A percentile compares a stretch with the other conserved stretches of the same genome.
These are phyloP conservation scores for Campaea margaritaria DNA, from an alignment of 2,888 invertebrate species.

Conservation along the genomic window DNA sequence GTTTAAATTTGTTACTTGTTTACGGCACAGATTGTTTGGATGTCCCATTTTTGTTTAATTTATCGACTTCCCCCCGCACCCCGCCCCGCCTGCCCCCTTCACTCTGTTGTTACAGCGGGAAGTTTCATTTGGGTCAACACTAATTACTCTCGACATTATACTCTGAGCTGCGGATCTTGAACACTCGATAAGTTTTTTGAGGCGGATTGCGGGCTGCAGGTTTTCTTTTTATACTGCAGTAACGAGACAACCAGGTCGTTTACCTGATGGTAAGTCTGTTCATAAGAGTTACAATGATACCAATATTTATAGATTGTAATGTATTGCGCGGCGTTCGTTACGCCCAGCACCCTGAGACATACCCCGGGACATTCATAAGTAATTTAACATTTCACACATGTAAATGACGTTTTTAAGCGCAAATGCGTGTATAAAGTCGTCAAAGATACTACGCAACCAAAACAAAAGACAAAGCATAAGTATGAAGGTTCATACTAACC, in stretches of 20 bases:
- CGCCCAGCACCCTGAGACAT: no score
- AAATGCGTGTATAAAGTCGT: no score
- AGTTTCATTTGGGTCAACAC: constrained; percentile 49
- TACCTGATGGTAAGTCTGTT: no score
- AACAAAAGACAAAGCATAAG: no score
- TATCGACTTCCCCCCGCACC: constrained; percentile 42
- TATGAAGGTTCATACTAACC: no score
- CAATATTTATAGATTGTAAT: no score
- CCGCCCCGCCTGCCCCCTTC: constrained; percentile 22
- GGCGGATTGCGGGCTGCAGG: constrained; percentile 9
- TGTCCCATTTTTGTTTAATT: constrained; percentile 64
- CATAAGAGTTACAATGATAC: no score
- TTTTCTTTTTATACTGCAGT: background rate
- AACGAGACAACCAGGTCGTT: background rate
- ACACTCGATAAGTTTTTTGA: constrained; percentile 28
- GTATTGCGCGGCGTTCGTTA: no score
- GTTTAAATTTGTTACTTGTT: constrained; percentile 56
- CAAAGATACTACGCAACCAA: no score
- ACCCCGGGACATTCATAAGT: no score
- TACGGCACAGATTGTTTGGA: constrained; percentile 57
- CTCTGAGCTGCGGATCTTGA: constrained; percentile 23
- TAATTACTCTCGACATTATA: constrained; percentile 45
- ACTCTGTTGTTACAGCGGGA: constrained; percentile 29
- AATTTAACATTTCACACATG: no score
- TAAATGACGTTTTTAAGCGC: no score